These are phyloP conservation scores for Poicephalus meyeri DNA, from an alignment of 2,113 vertebrate genomes.

Conservation along the genomic window DNA sequence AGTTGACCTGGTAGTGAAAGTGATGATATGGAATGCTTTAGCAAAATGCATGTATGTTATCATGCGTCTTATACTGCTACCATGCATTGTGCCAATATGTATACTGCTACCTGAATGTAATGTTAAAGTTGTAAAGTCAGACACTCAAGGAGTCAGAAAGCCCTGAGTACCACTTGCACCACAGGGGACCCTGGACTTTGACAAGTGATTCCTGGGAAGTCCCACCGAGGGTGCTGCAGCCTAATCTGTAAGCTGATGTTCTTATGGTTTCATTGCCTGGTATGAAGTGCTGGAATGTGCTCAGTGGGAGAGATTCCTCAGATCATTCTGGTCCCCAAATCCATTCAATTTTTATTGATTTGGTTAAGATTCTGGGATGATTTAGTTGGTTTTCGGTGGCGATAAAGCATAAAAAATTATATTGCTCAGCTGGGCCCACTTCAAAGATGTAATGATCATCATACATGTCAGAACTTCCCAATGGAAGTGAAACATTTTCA, in stretches of 20 bases:
- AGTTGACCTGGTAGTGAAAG: background rate
- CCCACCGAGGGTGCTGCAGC: background rate
- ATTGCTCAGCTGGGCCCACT: background rate
- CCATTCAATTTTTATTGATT: background rate
- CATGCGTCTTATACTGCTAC: fast-evolving
- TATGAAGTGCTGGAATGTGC: background rate
- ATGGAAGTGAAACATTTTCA: background rate
- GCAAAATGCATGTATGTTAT: background rate
- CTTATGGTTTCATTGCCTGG: background rate
- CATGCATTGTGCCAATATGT: background rate
- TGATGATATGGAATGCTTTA: background rate
- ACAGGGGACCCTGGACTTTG: background rate
- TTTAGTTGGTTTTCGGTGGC: background rate
- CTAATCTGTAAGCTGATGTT: background rate
- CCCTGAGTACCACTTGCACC: background rate
- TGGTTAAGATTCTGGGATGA: background rate
- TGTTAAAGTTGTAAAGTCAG: background rate
- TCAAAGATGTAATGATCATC: background rate
- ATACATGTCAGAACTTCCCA: background rate
- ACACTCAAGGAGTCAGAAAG: background rate
- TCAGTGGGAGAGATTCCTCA: background rate
- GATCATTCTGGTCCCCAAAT: background rate
- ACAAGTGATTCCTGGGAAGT: background rate
- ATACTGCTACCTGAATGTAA: background rate
- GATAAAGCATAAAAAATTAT: background rate